Evolutionary conservation across 2,888 invertebrate genomes (phyloP).

Genomic region (Belgica antarctica): DNA sequence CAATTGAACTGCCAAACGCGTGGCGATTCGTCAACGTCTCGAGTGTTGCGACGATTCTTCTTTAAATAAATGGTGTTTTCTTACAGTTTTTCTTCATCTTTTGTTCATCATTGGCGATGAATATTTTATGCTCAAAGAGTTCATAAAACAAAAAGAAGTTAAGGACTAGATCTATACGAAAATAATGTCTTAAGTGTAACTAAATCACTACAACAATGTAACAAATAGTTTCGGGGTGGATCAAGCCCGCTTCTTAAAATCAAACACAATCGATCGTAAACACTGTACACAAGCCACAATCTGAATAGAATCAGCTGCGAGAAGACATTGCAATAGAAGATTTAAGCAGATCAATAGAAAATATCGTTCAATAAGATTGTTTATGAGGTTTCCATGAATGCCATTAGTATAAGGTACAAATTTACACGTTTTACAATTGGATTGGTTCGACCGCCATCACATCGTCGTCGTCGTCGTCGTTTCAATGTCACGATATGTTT

Average conservation of each 20-base stretch:
- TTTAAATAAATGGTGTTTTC: conserved; percentile 42
- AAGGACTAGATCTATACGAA: conserved; percentile 40
- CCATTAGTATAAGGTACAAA: conserved; percentile 36
- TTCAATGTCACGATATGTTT: conserved; percentile 36
- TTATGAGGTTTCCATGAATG: conserved; percentile 39
- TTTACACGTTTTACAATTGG: conserved; percentile 22
- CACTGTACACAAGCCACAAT: conserved; percentile 19
- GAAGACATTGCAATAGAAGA: neutral
- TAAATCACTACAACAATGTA: neutral
- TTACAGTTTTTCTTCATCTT: conserved; percentile 34
- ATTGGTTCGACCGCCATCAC: no score
- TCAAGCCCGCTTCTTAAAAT: conserved; percentile 4
- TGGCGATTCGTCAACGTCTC: neutral
- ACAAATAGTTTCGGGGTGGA: neutral
- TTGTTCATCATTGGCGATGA: neutral
- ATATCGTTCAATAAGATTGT: conserved; percentile 5
- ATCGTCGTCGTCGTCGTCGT: no score
- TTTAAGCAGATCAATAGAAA: conserved; percentile 18
- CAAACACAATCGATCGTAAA: neutral
- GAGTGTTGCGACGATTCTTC: neutral
- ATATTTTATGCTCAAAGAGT: conserved; percentile 15
- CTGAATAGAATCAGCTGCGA: conserved; percentile 19
- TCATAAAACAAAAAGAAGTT: conserved; percentile 21
- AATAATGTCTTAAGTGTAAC: neutral
- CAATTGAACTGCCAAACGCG: neutral